Percentiles rank a stretch among this genome's conserved stretches.
Conservation (phyloP, 2,888 invertebrate genomes). For the Acholoe squamosa region DNA sequence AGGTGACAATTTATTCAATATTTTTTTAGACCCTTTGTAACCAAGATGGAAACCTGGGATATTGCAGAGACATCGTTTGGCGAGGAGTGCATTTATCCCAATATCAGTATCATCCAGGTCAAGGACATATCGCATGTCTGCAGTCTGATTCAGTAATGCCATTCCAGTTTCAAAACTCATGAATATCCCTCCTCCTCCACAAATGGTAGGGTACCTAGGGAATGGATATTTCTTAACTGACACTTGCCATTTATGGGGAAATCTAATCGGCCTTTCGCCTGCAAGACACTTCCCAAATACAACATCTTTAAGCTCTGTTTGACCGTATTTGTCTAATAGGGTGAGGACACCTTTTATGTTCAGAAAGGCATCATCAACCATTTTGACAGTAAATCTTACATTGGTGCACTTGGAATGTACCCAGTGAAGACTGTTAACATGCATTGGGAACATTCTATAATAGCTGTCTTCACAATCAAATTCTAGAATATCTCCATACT, state of each 20-base stretch:
- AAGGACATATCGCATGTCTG: not conserved
- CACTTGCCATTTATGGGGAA: not conserved
- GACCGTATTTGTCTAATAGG: not conserved
- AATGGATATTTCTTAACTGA: not conserved
- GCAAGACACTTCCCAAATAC: not conserved
- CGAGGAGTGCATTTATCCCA: not conserved
- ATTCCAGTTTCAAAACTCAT: not conserved
- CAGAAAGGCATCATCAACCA: not conserved
- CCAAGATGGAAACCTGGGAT: not conserved
- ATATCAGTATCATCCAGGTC: not conserved
- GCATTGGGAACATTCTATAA: not conserved
- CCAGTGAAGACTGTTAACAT: not conserved
- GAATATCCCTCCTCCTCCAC: not conserved
- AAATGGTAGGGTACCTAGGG: not conserved
- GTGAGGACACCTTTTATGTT: not conserved
- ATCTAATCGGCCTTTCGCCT: not conserved
- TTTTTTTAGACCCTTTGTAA: not conserved
- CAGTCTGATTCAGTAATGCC: not conserved
- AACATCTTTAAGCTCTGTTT: not conserved
- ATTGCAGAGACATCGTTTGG: not conserved
- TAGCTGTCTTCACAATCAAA: not conserved
- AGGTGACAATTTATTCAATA: not conserved
- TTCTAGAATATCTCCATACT: not conserved
- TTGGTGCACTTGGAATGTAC: not conserved
- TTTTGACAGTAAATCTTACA: constrained; percentile 1